Evolutionary conservation across 2,888 invertebrate genomes (phyloP).

Genomic region (Megaustenia siamemsis): DNA sequence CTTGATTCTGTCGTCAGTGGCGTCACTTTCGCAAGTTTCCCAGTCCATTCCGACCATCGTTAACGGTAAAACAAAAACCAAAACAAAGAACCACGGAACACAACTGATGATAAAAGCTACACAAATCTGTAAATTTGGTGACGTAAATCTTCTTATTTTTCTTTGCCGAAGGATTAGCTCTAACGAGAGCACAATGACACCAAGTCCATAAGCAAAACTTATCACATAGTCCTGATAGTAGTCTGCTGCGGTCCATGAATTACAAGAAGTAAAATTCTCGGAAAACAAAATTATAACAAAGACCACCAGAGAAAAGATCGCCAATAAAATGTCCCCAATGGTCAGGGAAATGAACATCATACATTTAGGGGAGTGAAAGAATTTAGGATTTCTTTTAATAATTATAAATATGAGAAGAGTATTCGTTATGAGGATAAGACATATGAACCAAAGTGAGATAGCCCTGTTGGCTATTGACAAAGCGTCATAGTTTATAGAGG

Average conservation of each 20-base stretch:
- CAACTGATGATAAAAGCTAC: neutral
- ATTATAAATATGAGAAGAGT: neutral
- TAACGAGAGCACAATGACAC: neutral
- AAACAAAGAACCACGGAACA: neutral
- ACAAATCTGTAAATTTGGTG: neutral
- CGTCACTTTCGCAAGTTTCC: neutral
- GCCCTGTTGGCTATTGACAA: neutral
- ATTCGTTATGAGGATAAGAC: neutral
- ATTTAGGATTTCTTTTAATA: neutral
- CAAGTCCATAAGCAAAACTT: slow-evolving; percentile 14
- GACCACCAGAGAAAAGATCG: slow-evolving; percentile 7
- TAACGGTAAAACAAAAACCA: neutral
- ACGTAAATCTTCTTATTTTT: neutral
- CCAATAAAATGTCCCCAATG: slow-evolving; percentile 5
- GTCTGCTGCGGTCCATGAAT: neutral
- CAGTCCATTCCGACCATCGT: neutral
- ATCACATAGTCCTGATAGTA: neutral
- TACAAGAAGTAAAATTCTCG: neutral
- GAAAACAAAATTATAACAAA: neutral
- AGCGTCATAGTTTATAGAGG: too few species aligned
- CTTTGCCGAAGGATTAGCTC: neutral
- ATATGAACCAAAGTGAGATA: neutral
- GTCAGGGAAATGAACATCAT: neutral
- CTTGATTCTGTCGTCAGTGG: neutral
- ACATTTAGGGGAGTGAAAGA: neutral